These are phyloP conservation scores for Sclerodermus sp. DNA, from an alignment of 2,888 invertebrate genomes.

Conservation along the genomic window DNA sequence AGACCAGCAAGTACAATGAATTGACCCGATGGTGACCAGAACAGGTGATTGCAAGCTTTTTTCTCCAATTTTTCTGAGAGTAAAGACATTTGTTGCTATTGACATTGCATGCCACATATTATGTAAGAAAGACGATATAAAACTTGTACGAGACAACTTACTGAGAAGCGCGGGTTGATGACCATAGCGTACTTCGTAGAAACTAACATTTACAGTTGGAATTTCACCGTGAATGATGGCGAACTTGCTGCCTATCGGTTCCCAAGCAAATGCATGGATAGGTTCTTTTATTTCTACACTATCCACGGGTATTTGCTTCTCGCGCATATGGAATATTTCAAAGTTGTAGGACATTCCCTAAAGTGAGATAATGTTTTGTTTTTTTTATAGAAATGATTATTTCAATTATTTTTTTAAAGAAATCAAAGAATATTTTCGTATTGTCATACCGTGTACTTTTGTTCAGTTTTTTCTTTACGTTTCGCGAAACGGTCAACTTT, in stretches of 20 bases:
- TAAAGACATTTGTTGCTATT: neutral
- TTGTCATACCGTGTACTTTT: constrained; percentile 83
- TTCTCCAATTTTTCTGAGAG: constrained; percentile 68
- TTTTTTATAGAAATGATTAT: neutral
- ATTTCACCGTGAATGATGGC: constrained; percentile 94
- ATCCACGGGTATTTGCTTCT: constrained; percentile 97
- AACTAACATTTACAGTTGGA: constrained; percentile 83
- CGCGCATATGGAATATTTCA: constrained; percentile 98
- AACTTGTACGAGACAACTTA: constrained; percentile 64
- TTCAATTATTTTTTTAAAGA: neutral
- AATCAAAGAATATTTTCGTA: neutral
- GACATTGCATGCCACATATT: too few relatives aligned
- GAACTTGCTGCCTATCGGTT: constrained; percentile 94
- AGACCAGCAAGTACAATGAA: constrained; percentile 93
- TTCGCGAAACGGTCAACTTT: constrained; percentile 90
- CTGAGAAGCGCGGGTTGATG: constrained; percentile 86
- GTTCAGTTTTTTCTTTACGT: constrained; percentile 90
- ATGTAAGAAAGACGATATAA: too few relatives aligned
- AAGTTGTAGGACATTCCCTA: constrained; percentile 95
- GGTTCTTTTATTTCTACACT: constrained; percentile 94
- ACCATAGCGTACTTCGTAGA: constrained; percentile 89
- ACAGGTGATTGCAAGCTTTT: constrained; percentile 86
- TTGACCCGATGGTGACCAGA: constrained; percentile 96
- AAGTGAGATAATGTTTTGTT: constrained; percentile 8
- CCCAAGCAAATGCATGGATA: constrained; percentile 96